phyloP scores from a whole-genome alignment of 2,113 vertebrate genomes.

The Colinus virginianus region DNA sequence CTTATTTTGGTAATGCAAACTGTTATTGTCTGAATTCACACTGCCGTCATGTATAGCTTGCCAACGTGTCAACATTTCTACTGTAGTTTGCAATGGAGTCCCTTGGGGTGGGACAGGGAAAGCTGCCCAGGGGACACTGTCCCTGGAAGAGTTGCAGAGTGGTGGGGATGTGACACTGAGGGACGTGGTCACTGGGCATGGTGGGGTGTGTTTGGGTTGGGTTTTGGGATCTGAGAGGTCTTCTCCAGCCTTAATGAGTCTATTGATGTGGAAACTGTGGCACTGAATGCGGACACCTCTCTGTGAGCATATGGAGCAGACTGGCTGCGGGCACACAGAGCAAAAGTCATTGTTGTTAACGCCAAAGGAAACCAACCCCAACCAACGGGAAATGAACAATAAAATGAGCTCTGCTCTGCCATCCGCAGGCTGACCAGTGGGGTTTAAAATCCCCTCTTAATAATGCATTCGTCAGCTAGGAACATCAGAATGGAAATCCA shows the following conservation, averaged over 20 bases:
- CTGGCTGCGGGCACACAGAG: neutral
- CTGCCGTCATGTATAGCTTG: neutral
- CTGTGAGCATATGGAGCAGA: neutral
- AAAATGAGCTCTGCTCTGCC: neutral
- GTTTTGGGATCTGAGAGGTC: too few species aligned
- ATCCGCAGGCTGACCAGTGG: neutral
- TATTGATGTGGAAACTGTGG: neutral
- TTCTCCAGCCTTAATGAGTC: too few species aligned
- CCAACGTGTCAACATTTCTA: neutral
- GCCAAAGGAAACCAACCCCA: neutral
- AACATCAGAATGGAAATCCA: neutral
- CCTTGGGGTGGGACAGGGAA: neutral
- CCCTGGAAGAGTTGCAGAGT: too few species aligned
- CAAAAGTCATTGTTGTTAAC: neutral
- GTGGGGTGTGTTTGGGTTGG: too few species aligned
- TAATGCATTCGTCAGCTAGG: slow-evolving; percentile 14
- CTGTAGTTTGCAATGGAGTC: neutral
- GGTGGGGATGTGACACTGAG: too few species aligned
- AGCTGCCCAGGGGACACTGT: neutral
- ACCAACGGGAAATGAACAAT: neutral
- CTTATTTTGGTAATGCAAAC: slow-evolving; percentile 18
- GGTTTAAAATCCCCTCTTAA: slow-evolving; percentile 47
- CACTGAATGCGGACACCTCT: neutral
- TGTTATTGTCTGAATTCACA: slow-evolving; percentile 32
- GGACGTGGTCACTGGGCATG: too few species aligned